Base-by-base conservation (phyloP, 1,140 invertebrate genomes). In the Acromyrmex heyeri region DNA sequence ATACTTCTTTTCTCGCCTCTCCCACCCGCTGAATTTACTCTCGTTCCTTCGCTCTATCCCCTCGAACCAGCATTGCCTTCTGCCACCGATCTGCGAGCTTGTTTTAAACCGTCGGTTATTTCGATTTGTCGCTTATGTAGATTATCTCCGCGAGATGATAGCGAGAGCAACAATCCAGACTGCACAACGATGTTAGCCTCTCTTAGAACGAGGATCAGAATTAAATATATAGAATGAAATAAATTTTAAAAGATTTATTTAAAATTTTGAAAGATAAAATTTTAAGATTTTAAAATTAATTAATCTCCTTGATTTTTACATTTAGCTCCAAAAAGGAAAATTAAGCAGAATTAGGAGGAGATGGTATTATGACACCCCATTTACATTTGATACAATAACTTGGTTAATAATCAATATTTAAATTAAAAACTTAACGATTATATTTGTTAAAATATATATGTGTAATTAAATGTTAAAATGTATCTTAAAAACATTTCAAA, bases 1-100 rank as follows among this genome's bases (percentile, higher is more conserved):
- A 72, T 82, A 27, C 61, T 62, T 67, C 76, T 86, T 86, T 77
- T 65, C 65, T 77, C 76, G 76, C 87, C 82, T 69, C 65, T 48
- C 73, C 57, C 53, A 70, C 73, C 75, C 57, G 64, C 21, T 34
- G 65, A 69, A 53, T 69, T 48, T 65, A 55, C 48, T 69, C 64
- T 38, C 48, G 62, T 7, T 81, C 62, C 50, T 57, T 57, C 78
- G 50, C 34, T 27, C 50, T 38, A 38, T 10, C 50, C 65, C 78
- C 38, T 7, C 48, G n/a, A 34, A 12, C 30, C 30, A 34, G 2
- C 59, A 38, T 7, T 38, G 30, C 21, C 16, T 62, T 27, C 14
- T 44, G 75, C 10, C 64, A 18, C 0, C 77, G 34, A 67, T 21
- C 75, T 24, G 75, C 75, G 18, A 18, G 44, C 21, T 57, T 24